Evolutionary conservation across 2,113 vertebrate genomes (phyloP), one percentile per base, ranked within the genome.

Genomic region (Cinclus mexicanus): DNA sequence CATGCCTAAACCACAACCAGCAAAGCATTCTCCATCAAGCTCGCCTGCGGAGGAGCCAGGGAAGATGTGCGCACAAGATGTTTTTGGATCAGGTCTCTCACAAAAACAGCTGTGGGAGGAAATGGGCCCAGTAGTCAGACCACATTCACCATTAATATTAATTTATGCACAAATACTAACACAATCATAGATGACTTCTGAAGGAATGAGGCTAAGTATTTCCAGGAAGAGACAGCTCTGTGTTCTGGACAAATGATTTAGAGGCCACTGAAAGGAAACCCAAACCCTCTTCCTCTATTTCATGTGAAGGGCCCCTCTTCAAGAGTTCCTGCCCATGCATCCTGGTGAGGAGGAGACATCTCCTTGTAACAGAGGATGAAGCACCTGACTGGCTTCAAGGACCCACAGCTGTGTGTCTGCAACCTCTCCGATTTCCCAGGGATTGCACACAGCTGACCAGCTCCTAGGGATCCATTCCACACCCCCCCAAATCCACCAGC

Each of bases 111-210:
- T 95, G 95, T 19, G 85, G 88, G 78, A 95, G 92, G 90, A 94
- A 97, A 88, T 20, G 79, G 82, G 59, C 75, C 79, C 92, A 22
- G 92, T 94, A 95, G 96, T 93, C 94, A 93, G 90, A 97, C 94
- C 94, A 88, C 92, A 90, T 44, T 88, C 67, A 56, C 90, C 57
- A 94, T 96, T 94, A 94, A 95, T 93, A 97, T 91, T 96, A 70
- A 95, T 95, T 94, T 95, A 95, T 94, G 87, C 94, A 93, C 57
- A 87, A 93, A 93, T 64, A 90, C 82, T 41, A 93, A 87, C 82
- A 91, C 74, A 79, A 76, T 76, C 84, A 18, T 21, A 56, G 75
- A 88, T 49, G 85, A 64, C 85, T 95, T 97, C 90, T 95, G 87
- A 94, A 93, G 92, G 82, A 91, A 85, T 10, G 61, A 74, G 53